Conservation (phyloP, 1,140 invertebrate genomes). For the Zophobas atratus region DNA sequence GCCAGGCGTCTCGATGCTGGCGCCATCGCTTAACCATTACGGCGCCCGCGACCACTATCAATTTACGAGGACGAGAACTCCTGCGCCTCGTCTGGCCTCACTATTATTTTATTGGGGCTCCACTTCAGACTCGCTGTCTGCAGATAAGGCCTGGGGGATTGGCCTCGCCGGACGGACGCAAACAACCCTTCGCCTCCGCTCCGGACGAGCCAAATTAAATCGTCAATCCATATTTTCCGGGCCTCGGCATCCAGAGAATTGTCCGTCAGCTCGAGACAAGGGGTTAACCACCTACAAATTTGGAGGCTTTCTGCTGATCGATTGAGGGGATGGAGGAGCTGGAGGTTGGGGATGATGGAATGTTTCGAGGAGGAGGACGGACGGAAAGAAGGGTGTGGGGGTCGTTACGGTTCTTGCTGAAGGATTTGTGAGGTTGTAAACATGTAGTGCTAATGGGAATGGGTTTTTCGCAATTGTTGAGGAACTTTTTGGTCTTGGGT, state of each 20-base stretch:
- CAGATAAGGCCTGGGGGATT: conserved; percentile 24
- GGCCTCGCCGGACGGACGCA: conserved; percentile 11
- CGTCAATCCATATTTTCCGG: conserved; percentile 28
- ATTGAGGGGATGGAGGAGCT: too few species aligned
- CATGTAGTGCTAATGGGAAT: too few species aligned
- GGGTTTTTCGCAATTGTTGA: too few species aligned
- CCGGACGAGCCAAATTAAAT: conserved; percentile 1
- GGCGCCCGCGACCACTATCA: conserved; percentile 58
- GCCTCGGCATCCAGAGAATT: not conserved
- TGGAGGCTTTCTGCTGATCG: too few species aligned
- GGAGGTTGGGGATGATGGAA: too few species aligned
- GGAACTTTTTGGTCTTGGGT: too few species aligned
- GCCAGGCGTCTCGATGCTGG: conserved; percentile 51
- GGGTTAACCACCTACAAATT: not conserved
- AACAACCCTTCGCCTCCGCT: conserved; percentile 1
- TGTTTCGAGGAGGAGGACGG: too few species aligned
- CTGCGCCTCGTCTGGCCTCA: conserved; percentile 34
- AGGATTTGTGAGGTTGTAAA: too few species aligned
- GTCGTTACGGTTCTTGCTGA: too few species aligned
- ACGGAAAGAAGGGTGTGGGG: too few species aligned
- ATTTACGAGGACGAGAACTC: conserved; percentile 52
- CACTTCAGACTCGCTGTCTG: conserved; percentile 39
- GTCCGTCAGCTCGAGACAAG: not conserved
- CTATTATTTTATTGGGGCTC: conserved; percentile 39
- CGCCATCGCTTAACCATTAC: conserved; percentile 54